Base-by-base conservation (phyloP, 1,140 invertebrate genomes). In the Prorops nasuta region DNA sequence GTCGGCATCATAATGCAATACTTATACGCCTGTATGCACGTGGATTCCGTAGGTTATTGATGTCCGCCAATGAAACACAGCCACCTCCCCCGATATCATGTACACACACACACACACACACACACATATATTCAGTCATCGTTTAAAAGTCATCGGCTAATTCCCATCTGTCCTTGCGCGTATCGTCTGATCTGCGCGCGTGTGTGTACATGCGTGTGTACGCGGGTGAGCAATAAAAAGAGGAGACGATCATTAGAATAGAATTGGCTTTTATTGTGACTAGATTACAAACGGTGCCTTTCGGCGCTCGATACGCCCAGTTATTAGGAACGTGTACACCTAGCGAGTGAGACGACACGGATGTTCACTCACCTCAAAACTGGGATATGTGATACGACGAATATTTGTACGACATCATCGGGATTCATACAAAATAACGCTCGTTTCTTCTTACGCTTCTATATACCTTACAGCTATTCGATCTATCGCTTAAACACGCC, bases 201-300 rank as follows among this genome's bases (percentile, higher is more conserved):
- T 6, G 4, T 10, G 24, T 4, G 4, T 28, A 10, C 4, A 4
- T 6, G 4, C 4, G 24, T 28, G 24, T 4, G 4, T 6, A 28
- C 4, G 24, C 10, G 24, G 24, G 10, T 28, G 4, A 28, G 4
- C 10, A 10, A 28, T 6, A 28, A 28, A 28, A 4, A 28, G 4
- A 28, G 10, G 4, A 6, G 4, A 10, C 24, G 24, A 6, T 28
- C 4, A 28, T 51, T 75, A 76, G 72, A 76, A 73, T 76, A 75
- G 69, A 75, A 73, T 75, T 74, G 69, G 64, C 68, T 76, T 74
- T 76, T 75, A 77, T 77, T 75, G 72, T 75, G 74, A 75, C 74
- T 77, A 77, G 74, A 77, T 75, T 77, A 77, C 72, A 77, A 77
- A 75, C 69, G 66, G 69, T 71, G 65, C 66, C 56, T 43, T 68